phyloP scores from a whole-genome alignment of 2,797 vertebrate species.

The Hemitrygon akajei region DNA sequence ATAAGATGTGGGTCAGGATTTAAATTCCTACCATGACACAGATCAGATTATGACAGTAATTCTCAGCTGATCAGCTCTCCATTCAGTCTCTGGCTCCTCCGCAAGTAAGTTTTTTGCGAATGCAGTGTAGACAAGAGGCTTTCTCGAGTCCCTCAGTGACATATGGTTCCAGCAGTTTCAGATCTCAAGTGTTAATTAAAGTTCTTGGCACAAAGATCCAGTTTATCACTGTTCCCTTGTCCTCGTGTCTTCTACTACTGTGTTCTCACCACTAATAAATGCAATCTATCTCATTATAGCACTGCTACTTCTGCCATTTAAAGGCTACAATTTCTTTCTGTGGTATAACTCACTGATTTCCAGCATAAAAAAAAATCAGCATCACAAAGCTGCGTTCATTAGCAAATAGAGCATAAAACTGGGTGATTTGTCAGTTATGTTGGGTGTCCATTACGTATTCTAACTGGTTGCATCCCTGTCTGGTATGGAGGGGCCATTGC shows the following conservation, averaged over 20 bases:
- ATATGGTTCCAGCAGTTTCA: too few relatives aligned
- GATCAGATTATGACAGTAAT: not conserved
- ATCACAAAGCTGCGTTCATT: not conserved
- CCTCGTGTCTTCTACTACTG: not conserved
- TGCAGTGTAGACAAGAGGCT: too few relatives aligned
- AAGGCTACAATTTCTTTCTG: not conserved
- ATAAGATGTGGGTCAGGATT: not conserved
- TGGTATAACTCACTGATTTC: not conserved
- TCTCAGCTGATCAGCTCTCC: not conserved
- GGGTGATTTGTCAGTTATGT: not conserved
- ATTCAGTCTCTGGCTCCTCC: not conserved
- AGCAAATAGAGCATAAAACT: not conserved
- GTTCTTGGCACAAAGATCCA: not conserved
- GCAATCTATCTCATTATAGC: not conserved
- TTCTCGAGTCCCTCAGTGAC: too few relatives aligned
- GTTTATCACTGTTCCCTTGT: not conserved
- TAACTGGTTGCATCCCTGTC: too few relatives aligned
- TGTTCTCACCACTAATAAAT: not conserved
- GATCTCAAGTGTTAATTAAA: not conserved
- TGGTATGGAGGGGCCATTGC: too few relatives aligned
- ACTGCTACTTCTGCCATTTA: not conserved
- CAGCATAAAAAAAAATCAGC: not conserved
- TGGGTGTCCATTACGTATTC: too few relatives aligned
- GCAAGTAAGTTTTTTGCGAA: not conserved
- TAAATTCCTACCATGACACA: not conserved